A percentile compares a stretch with the other conserved stretches of the same genome.
Evolutionary conservation across 2,113 vertebrate genomes (phyloP).

Genomic region (Paracanthobrama guichenoti): DNA sequence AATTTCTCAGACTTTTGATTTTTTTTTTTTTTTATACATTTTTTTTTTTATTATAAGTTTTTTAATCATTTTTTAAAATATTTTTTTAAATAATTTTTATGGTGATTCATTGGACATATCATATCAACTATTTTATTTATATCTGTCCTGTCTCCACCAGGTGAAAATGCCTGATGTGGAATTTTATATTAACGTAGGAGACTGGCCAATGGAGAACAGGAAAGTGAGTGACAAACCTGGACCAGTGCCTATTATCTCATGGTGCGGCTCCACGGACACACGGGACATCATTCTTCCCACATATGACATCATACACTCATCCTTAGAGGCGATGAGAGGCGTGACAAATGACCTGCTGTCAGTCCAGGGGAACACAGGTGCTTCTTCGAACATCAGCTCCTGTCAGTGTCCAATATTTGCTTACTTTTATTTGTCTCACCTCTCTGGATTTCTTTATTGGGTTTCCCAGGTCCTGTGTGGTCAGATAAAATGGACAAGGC

Average conservation of each 20-base stretch:
- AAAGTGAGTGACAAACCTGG: slow-evolving; percentile 74
- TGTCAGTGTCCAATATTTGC: neutral
- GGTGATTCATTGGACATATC: neutral
- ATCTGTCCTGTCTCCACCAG: slow-evolving; percentile 61
- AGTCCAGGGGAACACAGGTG: slow-evolving; percentile 92
- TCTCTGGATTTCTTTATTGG: neutral
- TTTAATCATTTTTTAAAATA: too few species aligned
- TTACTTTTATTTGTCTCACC: neutral
- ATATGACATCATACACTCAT: slow-evolving; percentile 91
- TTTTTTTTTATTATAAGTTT: too few species aligned
- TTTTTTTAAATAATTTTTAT: too few species aligned
- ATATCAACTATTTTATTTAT: neutral
- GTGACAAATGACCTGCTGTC: slow-evolving; percentile 93
- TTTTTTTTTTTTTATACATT: neutral
- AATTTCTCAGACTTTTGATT: too few species aligned
- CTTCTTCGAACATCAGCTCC: neutral
- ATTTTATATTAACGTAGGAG: slow-evolving; percentile 92
- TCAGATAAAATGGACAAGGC: slow-evolving; percentile 84
- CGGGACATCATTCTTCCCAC: slow-evolving; percentile 89
- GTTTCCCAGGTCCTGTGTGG: slow-evolving; percentile 81
- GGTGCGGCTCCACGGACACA: slow-evolving; percentile 89
- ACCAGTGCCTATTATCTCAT: slow-evolving; percentile 87
- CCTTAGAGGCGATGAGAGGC: slow-evolving; percentile 86
- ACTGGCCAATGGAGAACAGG: slow-evolving; percentile 88
- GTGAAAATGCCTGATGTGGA: slow-evolving; percentile 86